A percentile compares a stretch with the other conserved stretches of the same genome.
These are phyloP conservation scores for Ylistrum balloti DNA, from an alignment of 1,140 invertebrate genomes.

Conservation along the genomic window DNA sequence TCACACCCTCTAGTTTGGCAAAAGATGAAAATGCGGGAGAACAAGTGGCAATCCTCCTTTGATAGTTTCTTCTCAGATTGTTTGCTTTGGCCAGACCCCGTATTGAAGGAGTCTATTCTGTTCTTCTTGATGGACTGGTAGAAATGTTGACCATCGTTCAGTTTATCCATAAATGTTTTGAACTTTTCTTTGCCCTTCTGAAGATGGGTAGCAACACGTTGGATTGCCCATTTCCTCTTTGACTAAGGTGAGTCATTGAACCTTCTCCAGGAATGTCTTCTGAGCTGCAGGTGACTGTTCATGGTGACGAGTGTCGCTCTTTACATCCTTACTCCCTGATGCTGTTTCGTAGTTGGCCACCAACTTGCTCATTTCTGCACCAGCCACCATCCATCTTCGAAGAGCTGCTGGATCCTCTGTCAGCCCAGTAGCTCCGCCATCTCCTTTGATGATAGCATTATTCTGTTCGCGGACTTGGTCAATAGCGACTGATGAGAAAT, in stretches of 20 bases:
- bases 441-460: constrained; percentile 71
- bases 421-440: constrained; percentile 71
- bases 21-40: constrained; percentile 60
- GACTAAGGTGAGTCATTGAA: neutral
- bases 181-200: constrained; percentile 29
- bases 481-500: too few relatives aligned
- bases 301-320: constrained; percentile 43
- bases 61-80: constrained; percentile 5
- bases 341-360: constrained; percentile 62
- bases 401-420: constrained; percentile 53
- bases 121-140: constrained; percentile 57
- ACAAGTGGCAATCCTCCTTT: constrained; percentile 58
- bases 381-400: constrained; percentile 62
- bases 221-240: constrained; percentile 62
- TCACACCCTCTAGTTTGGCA: constrained; percentile 63
- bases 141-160: neutral
- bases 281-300: constrained; percentile 49
- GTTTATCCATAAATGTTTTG: neutral
- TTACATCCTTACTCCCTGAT: neutral
- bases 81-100: neutral
- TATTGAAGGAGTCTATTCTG: neutral
- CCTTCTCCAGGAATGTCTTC: constrained; percentile 50
- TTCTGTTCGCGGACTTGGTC: constrained; percentile 73
- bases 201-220: neutral
- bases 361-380: constrained; percentile 65